Evolutionary conservation across 1,140 invertebrate species (phyloP).

Genomic region (Heterodera schachtii): DNA sequence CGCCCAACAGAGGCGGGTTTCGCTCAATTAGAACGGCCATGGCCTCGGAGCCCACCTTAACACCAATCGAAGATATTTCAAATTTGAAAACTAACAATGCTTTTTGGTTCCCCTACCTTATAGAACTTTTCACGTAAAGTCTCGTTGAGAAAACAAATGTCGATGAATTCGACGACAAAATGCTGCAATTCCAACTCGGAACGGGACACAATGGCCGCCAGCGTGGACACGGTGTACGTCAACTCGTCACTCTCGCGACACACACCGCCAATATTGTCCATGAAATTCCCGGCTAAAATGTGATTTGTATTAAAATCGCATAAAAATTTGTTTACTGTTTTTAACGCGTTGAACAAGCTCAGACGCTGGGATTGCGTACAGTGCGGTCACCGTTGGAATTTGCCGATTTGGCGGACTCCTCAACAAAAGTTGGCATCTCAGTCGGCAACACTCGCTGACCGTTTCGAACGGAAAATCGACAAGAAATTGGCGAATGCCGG

Average conservation of each 20-base stretch:
- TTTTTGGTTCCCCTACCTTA: conserved; percentile 36
- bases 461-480: conserved; percentile 48
- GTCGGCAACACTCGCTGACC: conserved; percentile 40
- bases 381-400: conserved; percentile 24
- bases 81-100: conserved; percentile 24
- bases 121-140: conserved; percentile 43
- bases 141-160: conserved; percentile 49
- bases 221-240: conserved; percentile 34
- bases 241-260: conserved; percentile 28
- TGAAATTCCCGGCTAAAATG: conserved; percentile 2
- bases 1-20: conserved; percentile 30
- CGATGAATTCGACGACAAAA: conserved; percentile 47
- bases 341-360: conserved; percentile 33
- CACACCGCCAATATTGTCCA: conserved; percentile 26
- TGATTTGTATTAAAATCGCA: background rate
- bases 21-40: conserved; percentile 41
- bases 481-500: conserved; percentile 50
- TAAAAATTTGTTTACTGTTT: conserved; percentile 3
- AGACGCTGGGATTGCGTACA: conserved; percentile 43
- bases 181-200: conserved; percentile 38
- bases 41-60: conserved; percentile 50
- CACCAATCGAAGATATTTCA: background rate
- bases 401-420: conserved; percentile 23
- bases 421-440: conserved; percentile 45
- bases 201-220: conserved; percentile 43